Conservation (phyloP, 1,140 invertebrate species). For the Cydia splendana region DNA sequence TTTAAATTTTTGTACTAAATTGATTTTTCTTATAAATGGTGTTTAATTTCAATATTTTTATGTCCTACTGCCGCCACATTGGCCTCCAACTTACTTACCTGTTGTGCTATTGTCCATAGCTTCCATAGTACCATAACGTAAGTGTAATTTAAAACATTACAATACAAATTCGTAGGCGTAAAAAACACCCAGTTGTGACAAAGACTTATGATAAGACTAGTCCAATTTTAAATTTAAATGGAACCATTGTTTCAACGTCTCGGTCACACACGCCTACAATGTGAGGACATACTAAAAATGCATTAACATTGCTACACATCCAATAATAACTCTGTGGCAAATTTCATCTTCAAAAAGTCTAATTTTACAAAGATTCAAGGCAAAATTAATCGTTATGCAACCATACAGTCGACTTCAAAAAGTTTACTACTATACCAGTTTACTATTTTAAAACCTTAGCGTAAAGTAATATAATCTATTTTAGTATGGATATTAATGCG, state of each 20-base stretch:
- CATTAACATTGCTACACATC: slow-evolving; percentile 10
- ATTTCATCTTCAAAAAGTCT: not conserved
- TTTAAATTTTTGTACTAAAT: slow-evolving; percentile 35
- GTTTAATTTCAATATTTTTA: slow-evolving; percentile 13
- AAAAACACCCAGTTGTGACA: slow-evolving; percentile 24
- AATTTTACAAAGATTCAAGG: not conserved
- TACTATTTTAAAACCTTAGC: not conserved
- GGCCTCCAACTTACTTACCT: not conserved
- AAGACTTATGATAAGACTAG: slow-evolving; percentile 17
- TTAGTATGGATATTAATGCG: not conserved
- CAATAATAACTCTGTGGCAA: slow-evolving; percentile 14
- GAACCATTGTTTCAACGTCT: slow-evolving; percentile 21
- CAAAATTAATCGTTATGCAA: slow-evolving; percentile 18
- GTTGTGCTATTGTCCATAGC: not conserved
- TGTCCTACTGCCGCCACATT: not conserved
- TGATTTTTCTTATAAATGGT: not conserved
- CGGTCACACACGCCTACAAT: slow-evolving; percentile 21
- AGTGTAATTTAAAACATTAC: not conserved
- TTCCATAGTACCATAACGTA: not conserved
- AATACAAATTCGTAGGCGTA: slow-evolving; percentile 4
- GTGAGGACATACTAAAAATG: slow-evolving; percentile 21
- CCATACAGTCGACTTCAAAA: not conserved
- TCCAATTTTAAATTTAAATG: slow-evolving; percentile 31
- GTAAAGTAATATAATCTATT: not conserved
- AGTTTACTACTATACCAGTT: not conserved